Evolutionary conservation across 2,797 vertebrate genomes (phyloP).

Genomic region (Halcyon chelicuti): DNA sequence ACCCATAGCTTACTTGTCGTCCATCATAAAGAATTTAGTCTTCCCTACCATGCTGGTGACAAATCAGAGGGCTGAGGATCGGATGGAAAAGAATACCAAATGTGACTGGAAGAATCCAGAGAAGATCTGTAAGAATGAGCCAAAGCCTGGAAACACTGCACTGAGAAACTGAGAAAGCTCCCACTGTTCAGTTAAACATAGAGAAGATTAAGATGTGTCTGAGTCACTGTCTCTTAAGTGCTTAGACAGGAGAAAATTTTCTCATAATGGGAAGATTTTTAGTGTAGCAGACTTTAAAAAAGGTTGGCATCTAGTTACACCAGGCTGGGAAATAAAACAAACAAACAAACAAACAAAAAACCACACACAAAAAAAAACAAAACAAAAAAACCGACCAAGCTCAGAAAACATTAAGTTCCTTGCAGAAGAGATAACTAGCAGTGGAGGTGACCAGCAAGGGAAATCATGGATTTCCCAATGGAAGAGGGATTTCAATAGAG

Average conservation of each 20-base stretch:
- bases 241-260: background rate
- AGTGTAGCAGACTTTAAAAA: background rate
- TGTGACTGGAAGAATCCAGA: background rate
- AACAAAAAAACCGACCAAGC: background rate
- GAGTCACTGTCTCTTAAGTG: background rate
- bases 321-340: background rate
- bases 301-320: background rate
- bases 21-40: background rate
- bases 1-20: background rate
- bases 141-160: background rate
- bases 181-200: background rate
- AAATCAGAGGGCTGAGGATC: background rate
- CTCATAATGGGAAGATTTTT: background rate
- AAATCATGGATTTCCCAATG: background rate
- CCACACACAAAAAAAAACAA: too few relatives aligned
- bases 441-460: background rate
- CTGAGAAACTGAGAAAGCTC: background rate
- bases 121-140: background rate
- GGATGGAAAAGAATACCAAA: background rate
- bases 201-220: background rate
- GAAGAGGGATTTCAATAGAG: background rate
- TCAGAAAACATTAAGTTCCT: fast-evolving
- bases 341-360: background rate
- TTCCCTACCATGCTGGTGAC: background rate
- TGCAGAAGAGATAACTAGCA: background rate